These are phyloP conservation scores for Ypsolopha scabrella DNA, from an alignment of 2,888 invertebrate genomes.

Conservation along the genomic window DNA sequence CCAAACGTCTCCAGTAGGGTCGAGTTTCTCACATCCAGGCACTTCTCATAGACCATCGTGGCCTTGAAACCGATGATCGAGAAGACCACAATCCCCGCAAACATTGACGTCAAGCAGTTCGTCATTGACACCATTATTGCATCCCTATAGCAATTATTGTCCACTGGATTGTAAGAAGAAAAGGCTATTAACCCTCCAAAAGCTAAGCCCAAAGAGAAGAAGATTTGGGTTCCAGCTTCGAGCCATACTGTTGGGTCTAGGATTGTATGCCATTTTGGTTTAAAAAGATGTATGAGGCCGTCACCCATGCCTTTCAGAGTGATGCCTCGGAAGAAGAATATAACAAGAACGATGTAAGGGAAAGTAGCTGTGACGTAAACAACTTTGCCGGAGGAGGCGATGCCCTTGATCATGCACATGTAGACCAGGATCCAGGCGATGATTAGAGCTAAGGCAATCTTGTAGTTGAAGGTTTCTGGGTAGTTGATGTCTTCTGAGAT, in stretches of 20 bases:
- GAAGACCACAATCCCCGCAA: conserved; percentile 96
- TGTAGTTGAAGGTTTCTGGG: conserved; percentile 91
- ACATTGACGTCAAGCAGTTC: conserved; percentile 96
- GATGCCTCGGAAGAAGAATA: conserved; percentile 95
- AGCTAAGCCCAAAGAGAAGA: conserved; percentile 94
- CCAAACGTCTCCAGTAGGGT: conserved; percentile 73
- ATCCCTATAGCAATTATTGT: conserved; percentile 96
- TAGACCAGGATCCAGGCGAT: conserved; percentile 96
- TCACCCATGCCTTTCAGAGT: conserved; percentile 89
- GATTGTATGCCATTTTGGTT: conserved; percentile 92
- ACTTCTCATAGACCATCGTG: conserved; percentile 84
- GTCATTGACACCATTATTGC: conserved; percentile 93
- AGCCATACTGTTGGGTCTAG: conserved; percentile 96
- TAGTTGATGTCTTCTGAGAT: conserved; percentile 90
- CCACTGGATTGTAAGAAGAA: conserved; percentile 96
- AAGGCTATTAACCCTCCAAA: conserved; percentile 97
- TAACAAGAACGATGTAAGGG: conserved; percentile 94
- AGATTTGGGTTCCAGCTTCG: conserved; percentile 97
- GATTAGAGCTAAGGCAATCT: conserved; percentile 87
- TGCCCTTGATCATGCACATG: conserved; percentile 97
- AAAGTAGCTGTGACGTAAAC: conserved; percentile 97
- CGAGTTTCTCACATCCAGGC: conserved; percentile 73
- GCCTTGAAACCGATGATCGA: conserved; percentile 95
- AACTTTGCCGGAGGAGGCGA: conserved; percentile 96
- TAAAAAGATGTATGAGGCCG: conserved; percentile 89